phyloP scores from a whole-genome alignment of 2,113 vertebrate species.

The Pycnonotus jocosus region DNA sequence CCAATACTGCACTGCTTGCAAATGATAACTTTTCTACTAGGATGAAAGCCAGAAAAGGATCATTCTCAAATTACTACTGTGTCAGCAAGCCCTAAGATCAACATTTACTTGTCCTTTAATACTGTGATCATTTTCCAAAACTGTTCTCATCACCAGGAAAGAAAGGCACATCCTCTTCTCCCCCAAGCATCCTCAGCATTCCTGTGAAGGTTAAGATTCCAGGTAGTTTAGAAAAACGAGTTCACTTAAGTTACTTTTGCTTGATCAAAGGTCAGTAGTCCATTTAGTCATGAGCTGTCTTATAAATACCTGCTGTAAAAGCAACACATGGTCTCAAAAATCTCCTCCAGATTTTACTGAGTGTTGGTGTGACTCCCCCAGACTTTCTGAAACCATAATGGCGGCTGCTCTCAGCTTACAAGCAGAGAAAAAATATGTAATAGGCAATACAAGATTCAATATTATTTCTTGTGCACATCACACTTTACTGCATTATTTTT shows the following conservation, averaged over 20 bases:
- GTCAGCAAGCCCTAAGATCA: background rate
- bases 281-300: background rate
- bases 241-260: background rate
- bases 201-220: background rate
- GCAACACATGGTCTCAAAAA: background rate
- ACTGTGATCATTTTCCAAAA: background rate
- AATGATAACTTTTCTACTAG: background rate
- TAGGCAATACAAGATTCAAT: constrained; percentile 2
- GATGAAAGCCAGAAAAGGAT: background rate
- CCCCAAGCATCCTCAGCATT: background rate
- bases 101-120: background rate
- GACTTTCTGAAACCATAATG: constrained; percentile 36
- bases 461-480: constrained; percentile 1
- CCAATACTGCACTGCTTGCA: background rate
- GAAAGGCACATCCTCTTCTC: background rate
- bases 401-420: background rate
- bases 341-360: background rate
- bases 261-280: background rate
- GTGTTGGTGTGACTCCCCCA: background rate
- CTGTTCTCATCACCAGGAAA: background rate
- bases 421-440: background rate
- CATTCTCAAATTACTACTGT: background rate
- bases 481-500: background rate
- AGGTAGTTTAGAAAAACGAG: background rate
- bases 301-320: background rate